Base-by-base conservation (phyloP, 2,888 invertebrate species). In the Mellilla xanthometata region DNA sequence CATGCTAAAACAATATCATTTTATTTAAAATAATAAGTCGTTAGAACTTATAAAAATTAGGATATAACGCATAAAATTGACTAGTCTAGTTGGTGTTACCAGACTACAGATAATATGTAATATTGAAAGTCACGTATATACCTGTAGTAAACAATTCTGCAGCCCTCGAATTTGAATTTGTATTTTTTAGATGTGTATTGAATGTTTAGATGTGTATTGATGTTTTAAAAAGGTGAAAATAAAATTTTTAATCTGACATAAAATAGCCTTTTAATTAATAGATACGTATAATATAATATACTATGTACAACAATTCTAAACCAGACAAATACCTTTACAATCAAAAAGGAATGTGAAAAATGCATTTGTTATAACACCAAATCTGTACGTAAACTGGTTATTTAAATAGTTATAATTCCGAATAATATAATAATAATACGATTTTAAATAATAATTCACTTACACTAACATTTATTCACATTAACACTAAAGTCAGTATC, bases 401-500 rank as follows among this genome's bases (percentile, higher is more conserved):
- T 39, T 40, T 13, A 28, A n/a, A 30, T n/a, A n/a, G n/a, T n/a
- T 15, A 31, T 26, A 36, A 24, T 30, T 32, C 33, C 28, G 38
- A 51, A 39, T 54, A 56, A 52, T n/a, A n/a, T n/a, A n/a, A n/a
- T n/a, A n/a, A n/a, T n/a, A n/a, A 50, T 49, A 56, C 39, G 38
- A 50, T 46, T 49, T 45, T 66, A 60, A 58, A 66, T 60, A 61
- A 66, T 69, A 68, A n/a, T 65, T 54, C 62, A 65, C 71, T 67
- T 68, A 68, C 4, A 62, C 60, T 68, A 77, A 76, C 67, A 73
- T 68, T 64, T 84, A 84, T 84, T 75, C 81, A 85, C 81, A 80
- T 65, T 74, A 77, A 66, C 36, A 44, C 43, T 46, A 49, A 51
- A 70, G 68, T 72, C 57, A 60, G 51, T 72, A 71, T 76, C 76